These are phyloP conservation scores for Dinothrombium tinctorium DNA, from an alignment of 1,140 invertebrate species.

Conservation along the genomic window DNA sequence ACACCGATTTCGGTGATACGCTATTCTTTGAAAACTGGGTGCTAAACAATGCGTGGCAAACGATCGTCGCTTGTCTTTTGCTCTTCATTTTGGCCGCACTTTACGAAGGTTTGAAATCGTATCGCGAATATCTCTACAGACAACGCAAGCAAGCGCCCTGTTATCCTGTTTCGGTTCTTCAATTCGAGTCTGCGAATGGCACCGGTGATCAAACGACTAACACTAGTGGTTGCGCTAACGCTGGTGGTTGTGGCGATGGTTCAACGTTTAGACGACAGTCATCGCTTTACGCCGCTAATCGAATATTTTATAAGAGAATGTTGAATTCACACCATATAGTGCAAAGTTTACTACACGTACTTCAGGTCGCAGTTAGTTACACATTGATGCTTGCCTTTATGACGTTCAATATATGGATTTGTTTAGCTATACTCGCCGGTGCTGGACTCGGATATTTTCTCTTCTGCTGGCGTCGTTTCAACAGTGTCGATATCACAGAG, in stretches of 20 bases:
- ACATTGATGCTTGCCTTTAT: slow-evolving; percentile 30
- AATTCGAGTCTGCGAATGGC: too few relatives aligned
- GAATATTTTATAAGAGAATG: slow-evolving; percentile 1
- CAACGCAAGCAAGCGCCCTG: background rate
- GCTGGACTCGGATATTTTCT: slow-evolving; percentile 24
- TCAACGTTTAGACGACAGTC: background rate
- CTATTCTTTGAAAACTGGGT: background rate
- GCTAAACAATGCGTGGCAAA: background rate
- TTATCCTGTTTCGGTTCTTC: background rate
- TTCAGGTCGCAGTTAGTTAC: slow-evolving; percentile 26
- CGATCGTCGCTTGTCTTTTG: slow-evolving; percentile 6
- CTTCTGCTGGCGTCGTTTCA: background rate
- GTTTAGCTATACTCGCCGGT: slow-evolving; percentile 24
- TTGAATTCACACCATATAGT: slow-evolving; percentile 21
- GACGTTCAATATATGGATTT: slow-evolving; percentile 29
- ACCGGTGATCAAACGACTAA: background rate
- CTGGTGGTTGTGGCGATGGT: background rate
- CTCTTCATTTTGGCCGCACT: slow-evolving; percentile 10
- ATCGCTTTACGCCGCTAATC: too few relatives aligned
- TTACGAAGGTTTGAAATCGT: slow-evolving; percentile 12
- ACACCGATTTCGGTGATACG: background rate
- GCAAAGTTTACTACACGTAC: slow-evolving; percentile 63
- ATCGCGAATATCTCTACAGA: slow-evolving; percentile 5
- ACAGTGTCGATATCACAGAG: background rate
- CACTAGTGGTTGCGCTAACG: background rate